Base-by-base conservation (phyloP, 2,797 vertebrate genomes). In the Harpagifer antarcticus region DNA sequence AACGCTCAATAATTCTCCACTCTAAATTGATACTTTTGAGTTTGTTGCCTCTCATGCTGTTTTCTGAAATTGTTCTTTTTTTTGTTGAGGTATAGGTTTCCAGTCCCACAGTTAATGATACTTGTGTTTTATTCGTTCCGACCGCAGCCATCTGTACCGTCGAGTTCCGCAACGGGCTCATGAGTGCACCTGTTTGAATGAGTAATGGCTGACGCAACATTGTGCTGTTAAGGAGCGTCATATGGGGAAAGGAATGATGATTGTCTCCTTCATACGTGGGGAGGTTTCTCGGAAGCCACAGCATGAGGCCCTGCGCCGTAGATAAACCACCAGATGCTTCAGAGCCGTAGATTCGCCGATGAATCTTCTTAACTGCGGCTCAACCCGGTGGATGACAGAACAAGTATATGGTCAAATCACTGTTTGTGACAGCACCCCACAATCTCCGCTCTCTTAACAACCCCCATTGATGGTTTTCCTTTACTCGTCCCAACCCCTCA, bases 11-110 rank as follows among this genome's bases (percentile, higher is more conserved):
- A 84, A 90, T 90, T 84, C 64, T 83, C 72, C 57, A 56, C 78
- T 79, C 79, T 75, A 86, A 90, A 92, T 90, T 88, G 89, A 89
- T 88, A 77, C 78, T 83, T 89, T 86, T 72, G 74, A 86, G 68
- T 67, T 45, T 33, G 80, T 69, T 60, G 82, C 82, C 70, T 69
- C 73, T 86, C 64, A 44, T 64, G 53, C 76, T 83, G 64, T 82
- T 79, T 73, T 53, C 59, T 74, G 78, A 77, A 89, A 85, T 88
- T 83, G 68, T 84, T 88, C 82, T 89, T 12, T 48, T 44, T 86
- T 88, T 88, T 8, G 13, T 76, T 71, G 82, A 88, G 73, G 69
- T 86, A 85, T 88, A 78, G 72, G 66, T 79, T 76, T 89, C 72
- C 84, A 76, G 82, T 84, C 72, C 63, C 16, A 45, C 66, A 61